Evolutionary conservation across 1,140 invertebrate species (phyloP).

Genomic region (Sesamia nonagrioides): DNA sequence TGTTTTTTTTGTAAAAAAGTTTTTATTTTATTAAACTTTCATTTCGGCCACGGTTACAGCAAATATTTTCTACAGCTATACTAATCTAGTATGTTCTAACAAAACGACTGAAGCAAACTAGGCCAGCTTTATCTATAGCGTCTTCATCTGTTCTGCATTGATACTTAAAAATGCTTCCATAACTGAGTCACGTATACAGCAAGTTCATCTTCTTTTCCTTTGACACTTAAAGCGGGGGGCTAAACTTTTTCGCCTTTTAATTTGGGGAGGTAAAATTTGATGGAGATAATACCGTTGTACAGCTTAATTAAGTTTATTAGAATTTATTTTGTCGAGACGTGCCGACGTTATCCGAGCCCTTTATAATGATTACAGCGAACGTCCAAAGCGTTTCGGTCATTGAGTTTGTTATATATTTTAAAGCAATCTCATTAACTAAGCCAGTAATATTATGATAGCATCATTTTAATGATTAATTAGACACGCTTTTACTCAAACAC

Average conservation of each 20-base stretch:
- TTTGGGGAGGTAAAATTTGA: slow-evolving; percentile 73
- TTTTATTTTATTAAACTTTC: too few species aligned
- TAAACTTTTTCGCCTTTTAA: slow-evolving; percentile 70
- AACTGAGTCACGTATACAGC: slow-evolving; percentile 64
- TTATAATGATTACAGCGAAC: slow-evolving; percentile 48
- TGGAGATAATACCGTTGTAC: slow-evolving; percentile 77
- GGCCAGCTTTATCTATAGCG: slow-evolving; percentile 1
- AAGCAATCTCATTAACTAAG: slow-evolving; percentile 14
- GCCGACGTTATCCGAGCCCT: slow-evolving; percentile 71
- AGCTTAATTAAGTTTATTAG: slow-evolving; percentile 84
- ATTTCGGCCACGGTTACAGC: too few species aligned
- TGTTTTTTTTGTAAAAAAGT: too few species aligned
- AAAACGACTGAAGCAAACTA: slow-evolving; percentile 15
- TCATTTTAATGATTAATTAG: slow-evolving; percentile 9
- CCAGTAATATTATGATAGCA: slow-evolving; percentile 5
- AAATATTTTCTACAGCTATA: too few species aligned
- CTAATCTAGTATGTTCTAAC: not conserved
- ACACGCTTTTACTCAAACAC: slow-evolving; percentile 8
- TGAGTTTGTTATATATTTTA: slow-evolving; percentile 15
- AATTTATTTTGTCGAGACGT: slow-evolving; percentile 80
- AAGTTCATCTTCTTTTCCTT: slow-evolving; percentile 66
- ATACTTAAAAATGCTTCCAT: slow-evolving; percentile 54
- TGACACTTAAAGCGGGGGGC: slow-evolving; percentile 58
- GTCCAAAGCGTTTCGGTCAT: slow-evolving; percentile 10
- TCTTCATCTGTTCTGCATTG: slow-evolving; percentile 41